Conservation (phyloP, 2,888 invertebrate genomes). For the Bedellia somnulentella region DNA sequence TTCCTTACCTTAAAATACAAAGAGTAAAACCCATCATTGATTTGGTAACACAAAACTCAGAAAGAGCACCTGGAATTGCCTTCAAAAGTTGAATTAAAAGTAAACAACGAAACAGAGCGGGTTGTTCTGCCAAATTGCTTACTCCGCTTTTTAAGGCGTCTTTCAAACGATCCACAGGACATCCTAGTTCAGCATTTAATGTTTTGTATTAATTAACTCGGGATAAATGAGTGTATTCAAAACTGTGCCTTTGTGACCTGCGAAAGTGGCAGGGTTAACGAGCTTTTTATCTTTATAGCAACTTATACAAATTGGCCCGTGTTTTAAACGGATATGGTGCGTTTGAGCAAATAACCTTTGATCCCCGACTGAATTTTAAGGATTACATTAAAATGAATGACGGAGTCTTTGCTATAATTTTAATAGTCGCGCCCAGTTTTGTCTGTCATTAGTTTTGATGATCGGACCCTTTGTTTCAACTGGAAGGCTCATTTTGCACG, state of each 20-base stretch:
- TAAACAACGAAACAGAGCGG: constrained; percentile 31
- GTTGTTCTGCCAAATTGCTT: constrained; percentile 35
- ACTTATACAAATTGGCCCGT: constrained; percentile 17
- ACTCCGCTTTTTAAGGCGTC: constrained; percentile 27
- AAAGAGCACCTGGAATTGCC: too few relatives aligned
- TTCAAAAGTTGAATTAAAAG: constrained; percentile 59
- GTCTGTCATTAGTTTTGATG: too few relatives aligned
- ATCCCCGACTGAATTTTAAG: constrained; percentile 26
- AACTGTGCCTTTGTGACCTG: constrained; percentile 19
- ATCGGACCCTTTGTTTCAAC: too few relatives aligned
- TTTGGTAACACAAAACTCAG: too few relatives aligned
- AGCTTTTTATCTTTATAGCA: constrained; percentile 16
- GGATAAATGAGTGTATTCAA: constrained; percentile 47
- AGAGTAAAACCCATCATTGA: too few relatives aligned
- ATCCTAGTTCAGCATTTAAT: constrained; percentile 31
- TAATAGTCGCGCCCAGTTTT: too few relatives aligned
- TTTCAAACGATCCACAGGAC: constrained; percentile 50
- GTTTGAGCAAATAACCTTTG: constrained; percentile 33
- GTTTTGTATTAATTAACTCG: constrained; percentile 51
- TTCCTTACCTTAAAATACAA: too few relatives aligned
- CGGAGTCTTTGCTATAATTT: constrained; percentile 26
- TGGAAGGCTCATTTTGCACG: too few relatives aligned
- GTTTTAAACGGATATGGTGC: constrained; percentile 24
- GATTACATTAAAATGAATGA: constrained; percentile 23
- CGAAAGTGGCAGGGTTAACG: constrained; percentile 17